These are phyloP conservation scores for Drosophila kanekoi DNA, from an alignment of 2,888 invertebrate genomes.

Conservation along the genomic window DNA sequence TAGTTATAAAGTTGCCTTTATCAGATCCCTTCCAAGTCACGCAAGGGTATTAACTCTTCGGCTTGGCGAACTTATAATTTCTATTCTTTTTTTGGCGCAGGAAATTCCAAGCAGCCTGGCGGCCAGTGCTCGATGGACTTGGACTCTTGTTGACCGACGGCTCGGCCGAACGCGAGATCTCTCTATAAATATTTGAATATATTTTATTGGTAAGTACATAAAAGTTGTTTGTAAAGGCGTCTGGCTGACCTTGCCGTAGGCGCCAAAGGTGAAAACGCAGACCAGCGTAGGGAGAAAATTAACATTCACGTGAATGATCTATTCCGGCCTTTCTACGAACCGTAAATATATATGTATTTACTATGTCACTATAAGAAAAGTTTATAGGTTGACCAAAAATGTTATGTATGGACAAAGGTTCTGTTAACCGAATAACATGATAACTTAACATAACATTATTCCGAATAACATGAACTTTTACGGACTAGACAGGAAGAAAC, in stretches of 20 bases:
- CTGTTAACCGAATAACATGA: too few species aligned
- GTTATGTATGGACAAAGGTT: too few species aligned
- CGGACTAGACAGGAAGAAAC: too few species aligned
- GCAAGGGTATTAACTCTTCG: background rate
- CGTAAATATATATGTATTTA: slow-evolving; percentile 52
- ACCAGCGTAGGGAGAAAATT: slow-evolving; percentile 14
- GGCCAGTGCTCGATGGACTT: slow-evolving; percentile 43
- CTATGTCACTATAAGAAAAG: slow-evolving; percentile 46
- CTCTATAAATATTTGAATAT: slow-evolving; percentile 57
- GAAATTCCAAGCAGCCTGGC: slow-evolving; percentile 58
- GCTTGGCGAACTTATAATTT: background rate
- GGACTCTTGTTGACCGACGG: slow-evolving; percentile 48
- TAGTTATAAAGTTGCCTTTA: too few species aligned
- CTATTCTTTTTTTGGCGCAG: slow-evolving; percentile 28
- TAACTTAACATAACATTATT: too few species aligned
- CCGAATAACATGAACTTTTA: too few species aligned
- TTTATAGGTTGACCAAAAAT: slow-evolving; percentile 1
- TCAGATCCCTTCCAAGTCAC: background rate
- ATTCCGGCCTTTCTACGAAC: slow-evolving; percentile 20
- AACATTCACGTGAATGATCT: slow-evolving; percentile 43
- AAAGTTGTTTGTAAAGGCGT: slow-evolving; percentile 40
- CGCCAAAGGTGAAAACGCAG: slow-evolving; percentile 67
- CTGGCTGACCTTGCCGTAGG: slow-evolving; percentile 64
- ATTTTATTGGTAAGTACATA: slow-evolving; percentile 75
- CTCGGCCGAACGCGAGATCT: slow-evolving; percentile 45